Evolutionary conservation across 2,888 invertebrate species (phyloP), one percentile per base, ranked within the genome.

Genomic region (Hypolimnas misippus): DNA sequence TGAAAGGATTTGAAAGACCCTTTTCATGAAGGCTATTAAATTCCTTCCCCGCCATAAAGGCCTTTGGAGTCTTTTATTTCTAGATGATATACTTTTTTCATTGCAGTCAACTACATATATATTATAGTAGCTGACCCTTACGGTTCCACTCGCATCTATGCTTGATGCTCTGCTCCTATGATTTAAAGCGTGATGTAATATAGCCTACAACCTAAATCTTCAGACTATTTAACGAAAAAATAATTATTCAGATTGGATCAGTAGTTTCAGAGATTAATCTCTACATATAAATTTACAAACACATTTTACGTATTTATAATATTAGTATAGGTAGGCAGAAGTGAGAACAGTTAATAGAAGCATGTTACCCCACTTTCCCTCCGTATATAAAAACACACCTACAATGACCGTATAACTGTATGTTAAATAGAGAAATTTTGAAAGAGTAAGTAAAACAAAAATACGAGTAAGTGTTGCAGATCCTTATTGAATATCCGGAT

Each of bases 1-100:
- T 89, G 79, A 79, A 83, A 81, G 84, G 86, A 86, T 87, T 87
- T 86, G 76, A 82, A 84, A 83, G 77, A 73, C 74, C 76, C 76
- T 75, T 75, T 77, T 78, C 76, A 74, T 72, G 68, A 74, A 73
- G 72, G 79, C 78, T 83, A 83, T 87, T 86, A 83, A 73, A 71
- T 75, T 70, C 73, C 69, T 72, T 72, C 70, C 68, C 60, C 59
- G 53, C 50, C 59, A 65, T 71, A 67, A 72, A 69, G 63, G 68
- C 65, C 57, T 68, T 57, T 56, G 44, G 53, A 63, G 51, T 68
- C 60, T 61, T 67, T 70, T 66, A 67, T 68, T 80, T 76, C 76
- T 62, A 59, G 63, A 64, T 64, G 63, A 64, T 66, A 60, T 60
- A 56, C 54, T 66, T 68, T 67, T 63, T 63, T 62, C 51, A 53